Percentiles rank a stretch among this genome's conserved stretches.
Conservation (phyloP, 2,113 vertebrate genomes). For the Brevimyrus niger region DNA sequence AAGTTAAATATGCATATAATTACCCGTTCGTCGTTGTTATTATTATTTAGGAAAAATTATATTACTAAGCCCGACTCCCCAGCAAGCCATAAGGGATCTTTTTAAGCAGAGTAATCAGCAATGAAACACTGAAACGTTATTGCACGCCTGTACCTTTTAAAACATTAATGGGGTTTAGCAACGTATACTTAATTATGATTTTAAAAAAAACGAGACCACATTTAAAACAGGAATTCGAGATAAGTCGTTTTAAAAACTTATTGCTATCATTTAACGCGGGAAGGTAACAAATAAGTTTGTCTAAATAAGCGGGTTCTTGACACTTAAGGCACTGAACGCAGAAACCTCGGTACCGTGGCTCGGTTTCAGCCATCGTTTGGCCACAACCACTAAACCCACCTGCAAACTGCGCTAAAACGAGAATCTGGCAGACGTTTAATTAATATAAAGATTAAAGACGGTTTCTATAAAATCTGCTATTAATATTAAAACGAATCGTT, state of each 20-base stretch:
- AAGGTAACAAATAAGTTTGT: neutral
- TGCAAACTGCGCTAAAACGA: neutral
- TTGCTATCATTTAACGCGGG: neutral
- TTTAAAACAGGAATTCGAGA: neutral
- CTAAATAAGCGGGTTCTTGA: neutral
- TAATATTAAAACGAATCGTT: neutral
- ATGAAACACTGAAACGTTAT: neutral
- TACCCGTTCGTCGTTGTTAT: neutral
- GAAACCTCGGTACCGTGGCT: neutral
- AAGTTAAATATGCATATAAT: neutral
- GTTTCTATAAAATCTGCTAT: neutral
- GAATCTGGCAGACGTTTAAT: neutral
- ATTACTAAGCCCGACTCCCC: neutral
- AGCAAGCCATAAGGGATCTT: neutral
- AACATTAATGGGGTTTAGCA: neutral
- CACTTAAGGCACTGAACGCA: neutral
- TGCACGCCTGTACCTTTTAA: neutral
- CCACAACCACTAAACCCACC: neutral
- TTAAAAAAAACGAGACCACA: neutral
- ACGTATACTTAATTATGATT: neutral
- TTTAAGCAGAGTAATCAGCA: neutral
- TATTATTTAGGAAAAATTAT: neutral
- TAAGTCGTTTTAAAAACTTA: neutral
- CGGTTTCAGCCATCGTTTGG: neutral
- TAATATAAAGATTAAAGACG: neutral